Conservation (phyloP, 2,888 invertebrate genomes). For the Eupithecia exiguata region DNA sequence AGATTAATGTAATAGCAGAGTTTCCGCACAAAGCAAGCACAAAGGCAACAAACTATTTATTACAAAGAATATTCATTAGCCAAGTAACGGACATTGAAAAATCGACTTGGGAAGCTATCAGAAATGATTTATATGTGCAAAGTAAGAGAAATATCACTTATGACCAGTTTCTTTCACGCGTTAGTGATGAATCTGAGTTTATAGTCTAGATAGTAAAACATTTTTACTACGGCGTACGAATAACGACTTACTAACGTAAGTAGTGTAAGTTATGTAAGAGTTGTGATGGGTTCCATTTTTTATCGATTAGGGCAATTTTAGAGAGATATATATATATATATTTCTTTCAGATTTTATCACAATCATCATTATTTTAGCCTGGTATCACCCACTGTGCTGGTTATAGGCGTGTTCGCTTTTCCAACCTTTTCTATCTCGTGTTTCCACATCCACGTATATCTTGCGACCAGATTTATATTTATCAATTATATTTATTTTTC, state of each 20-base stretch:
- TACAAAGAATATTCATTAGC: constrained; percentile 49
- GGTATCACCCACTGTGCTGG: too few species aligned
- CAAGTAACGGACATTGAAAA: constrained; percentile 40
- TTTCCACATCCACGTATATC: too few species aligned
- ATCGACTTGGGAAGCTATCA: constrained; percentile 36
- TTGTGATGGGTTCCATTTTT: background rate
- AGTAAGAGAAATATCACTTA: background rate
- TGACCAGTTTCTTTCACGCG: background rate
- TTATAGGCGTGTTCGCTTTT: too few species aligned
- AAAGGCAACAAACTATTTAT: constrained; percentile 47
- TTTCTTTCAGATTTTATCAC: too few species aligned
- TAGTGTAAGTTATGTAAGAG: background rate
- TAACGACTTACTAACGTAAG: background rate
- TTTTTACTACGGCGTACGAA: background rate
- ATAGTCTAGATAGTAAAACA: background rate
- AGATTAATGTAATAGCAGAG: constrained; percentile 62
- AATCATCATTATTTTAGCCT: too few species aligned
- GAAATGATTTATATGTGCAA: constrained; percentile 10
- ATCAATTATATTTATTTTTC: background rate
- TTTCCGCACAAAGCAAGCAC: constrained; percentile 40
- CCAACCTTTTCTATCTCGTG: too few species aligned
- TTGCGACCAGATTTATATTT: too few species aligned
- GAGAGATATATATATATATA: background rate
- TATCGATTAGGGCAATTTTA: background rate
- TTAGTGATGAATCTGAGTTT: background rate